Base-by-base conservation (phyloP, 1,140 invertebrate genomes). In the Luehdorfia chinensis region DNA sequence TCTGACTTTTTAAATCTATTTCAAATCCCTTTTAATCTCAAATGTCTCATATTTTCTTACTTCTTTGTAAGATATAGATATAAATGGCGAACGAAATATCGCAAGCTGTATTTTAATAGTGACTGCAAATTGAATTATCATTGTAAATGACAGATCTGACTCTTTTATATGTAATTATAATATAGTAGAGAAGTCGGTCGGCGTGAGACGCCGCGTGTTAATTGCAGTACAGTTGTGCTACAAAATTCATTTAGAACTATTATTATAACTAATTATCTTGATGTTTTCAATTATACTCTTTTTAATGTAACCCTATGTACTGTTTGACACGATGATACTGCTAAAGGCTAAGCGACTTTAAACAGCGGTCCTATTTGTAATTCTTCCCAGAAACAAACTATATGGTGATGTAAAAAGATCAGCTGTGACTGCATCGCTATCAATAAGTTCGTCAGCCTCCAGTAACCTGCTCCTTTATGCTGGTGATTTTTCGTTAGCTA, bases 31-130 rank as follows among this genome's bases (percentile, higher is more conserved):
- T 36, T 39, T n/a, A 23, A 39, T 25, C 21, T 39, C 18, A 39
- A 19, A 39, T 39, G 25, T 39, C 13, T 13, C 36, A 39, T 39
- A 39, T 39, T 39, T 39, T 39, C 36, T 39, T 39, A 39, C 19
- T 39, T 12, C 21, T 19, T 37, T 19, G 36, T 39, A 39, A 39
- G 12, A 39, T 25, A 13, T 39, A 39, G 33, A 19, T 36, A 12
- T 39, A 23, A 39, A 19, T 7, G 19, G 7, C 30, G 36, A 14
- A 11, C 12, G 8, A 27, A 27, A 8, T 3, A 8, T 27, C 23
- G 23, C 9, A n/a, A 8, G 23, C n/a, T n/a, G n/a, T n/a, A n/a
- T n/a, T n/a, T n/a, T n/a, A n/a, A 8, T 8, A 27, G 23, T n/a
- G 23, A 6, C 23, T 2, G 23, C 2, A n/a, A 27, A 27, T 27